Evolutionary conservation across 1,140 invertebrate genomes (phyloP).

Genomic region (honey bee (Apis mellifera)): DNA sequence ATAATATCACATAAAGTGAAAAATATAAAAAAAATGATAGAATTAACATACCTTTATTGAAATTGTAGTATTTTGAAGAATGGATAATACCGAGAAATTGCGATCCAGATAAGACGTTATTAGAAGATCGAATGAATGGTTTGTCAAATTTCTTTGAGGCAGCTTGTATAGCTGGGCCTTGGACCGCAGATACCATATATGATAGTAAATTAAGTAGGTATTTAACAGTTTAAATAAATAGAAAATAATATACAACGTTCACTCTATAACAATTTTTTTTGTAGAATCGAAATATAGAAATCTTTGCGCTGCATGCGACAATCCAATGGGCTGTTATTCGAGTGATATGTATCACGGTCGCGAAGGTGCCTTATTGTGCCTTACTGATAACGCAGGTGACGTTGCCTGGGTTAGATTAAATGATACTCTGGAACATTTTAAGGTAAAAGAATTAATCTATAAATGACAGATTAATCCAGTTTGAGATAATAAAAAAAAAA

Average conservation of each 20-base stretch:
- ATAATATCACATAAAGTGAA: too few species aligned
- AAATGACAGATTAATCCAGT: not conserved
- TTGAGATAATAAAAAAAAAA: not conserved
- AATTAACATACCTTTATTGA: not conserved
- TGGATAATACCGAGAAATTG: slow-evolving; percentile 86
- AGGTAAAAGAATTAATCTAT: slow-evolving; percentile 75
- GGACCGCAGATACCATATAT: slow-evolving; percentile 86
- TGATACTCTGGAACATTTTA: slow-evolving; percentile 85
- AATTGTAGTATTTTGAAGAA: slow-evolving; percentile 87
- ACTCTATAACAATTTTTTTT: not conserved
- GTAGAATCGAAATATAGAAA: slow-evolving; percentile 87
- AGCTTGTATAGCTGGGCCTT: slow-evolving; percentile 91
- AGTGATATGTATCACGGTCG: slow-evolving; percentile 91
- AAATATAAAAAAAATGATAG: not conserved
- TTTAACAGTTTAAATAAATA: not conserved
- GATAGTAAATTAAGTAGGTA: slow-evolving; percentile 87
- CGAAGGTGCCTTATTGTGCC: slow-evolving; percentile 89
- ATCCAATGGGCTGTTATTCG: slow-evolving; percentile 83
- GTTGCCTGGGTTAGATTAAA: slow-evolving; percentile 90
- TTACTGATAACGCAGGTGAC: slow-evolving; percentile 89
- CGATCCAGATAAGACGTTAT: slow-evolving; percentile 84
- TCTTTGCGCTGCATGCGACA: slow-evolving; percentile 87
- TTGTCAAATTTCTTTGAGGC: slow-evolving; percentile 87
- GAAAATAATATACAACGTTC: not conserved
- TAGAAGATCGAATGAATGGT: slow-evolving; percentile 87